These are phyloP conservation scores for Pachydiplax longipennis DNA, from an alignment of 2,888 invertebrate genomes.

Conservation along the genomic window DNA sequence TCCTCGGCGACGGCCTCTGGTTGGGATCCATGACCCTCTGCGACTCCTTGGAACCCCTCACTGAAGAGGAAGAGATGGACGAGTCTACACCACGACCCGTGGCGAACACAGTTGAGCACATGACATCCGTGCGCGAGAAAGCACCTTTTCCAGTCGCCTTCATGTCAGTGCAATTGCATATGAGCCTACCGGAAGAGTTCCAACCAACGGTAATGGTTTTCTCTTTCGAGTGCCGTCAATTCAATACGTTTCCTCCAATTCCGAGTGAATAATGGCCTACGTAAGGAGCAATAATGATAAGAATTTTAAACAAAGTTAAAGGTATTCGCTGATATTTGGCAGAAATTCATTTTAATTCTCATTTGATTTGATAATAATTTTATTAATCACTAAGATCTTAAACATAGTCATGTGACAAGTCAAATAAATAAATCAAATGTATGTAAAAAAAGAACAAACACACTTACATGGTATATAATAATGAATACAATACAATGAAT, in stretches of 20 bases:
- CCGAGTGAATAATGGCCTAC: not conserved
- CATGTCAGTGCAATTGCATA: conserved; percentile 68
- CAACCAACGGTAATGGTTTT: conserved; percentile 62
- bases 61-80: conserved; percentile 53
- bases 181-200: conserved; percentile 65
- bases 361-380: too few species aligned
- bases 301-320: too few species aligned
- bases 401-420: too few species aligned
- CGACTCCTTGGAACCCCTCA: conserved; percentile 67
- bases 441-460: too few species aligned
- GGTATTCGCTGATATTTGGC: too few species aligned
- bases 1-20: conserved; percentile 85
- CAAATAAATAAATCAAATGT: too few species aligned
- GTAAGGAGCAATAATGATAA: not conserved
- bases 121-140: conserved; percentile 1
- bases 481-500: too few species aligned
- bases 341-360: too few species aligned
- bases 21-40: conserved; percentile 77
- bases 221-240: not conserved
- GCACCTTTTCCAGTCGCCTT: conserved; percentile 69
- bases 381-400: too few species aligned
- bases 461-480: too few species aligned
- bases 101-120: not conserved
- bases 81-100: conserved; percentile 54
- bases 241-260: not conserved